Base-by-base conservation (phyloP, 2,888 invertebrate species). In the Quadriops clusia region DNA sequence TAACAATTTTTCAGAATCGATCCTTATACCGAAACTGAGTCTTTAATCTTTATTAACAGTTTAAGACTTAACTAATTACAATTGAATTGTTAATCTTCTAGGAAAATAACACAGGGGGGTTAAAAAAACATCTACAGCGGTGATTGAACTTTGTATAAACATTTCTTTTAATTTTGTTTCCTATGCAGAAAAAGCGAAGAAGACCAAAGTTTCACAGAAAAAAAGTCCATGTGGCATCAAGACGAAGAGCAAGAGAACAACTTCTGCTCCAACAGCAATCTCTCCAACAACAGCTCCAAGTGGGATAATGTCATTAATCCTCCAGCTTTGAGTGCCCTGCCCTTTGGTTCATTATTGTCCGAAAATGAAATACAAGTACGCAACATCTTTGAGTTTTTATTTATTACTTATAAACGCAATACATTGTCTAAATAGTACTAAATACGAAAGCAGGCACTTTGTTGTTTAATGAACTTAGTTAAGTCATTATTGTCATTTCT, bases 201-300 rank as follows among this genome's bases (percentile, higher is more conserved):
- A 70, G 73, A 63, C 74, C 79, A 66, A 80, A 79, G 65, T 84
- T 86, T 72, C 76, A 83, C 67, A 72, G 84, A 72, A 77, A 81
- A 71, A 87, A 87, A 67, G 75, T 82, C 64, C 85, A 85, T 65
- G 79, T 77, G 65, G 79, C 81, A 67, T 71, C 77, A 61, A 56
- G 63, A 54, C 58, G 65, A 50, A 46, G 74, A 67, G 67, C 72
- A 61, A 64, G 69, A 57, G 56, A 71, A 67, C 66, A 65, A 56
- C 56, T 67, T 54, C 61, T 49, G 9, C 53, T 55, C 40, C 52
- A 53, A 38, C 52, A 54, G 37, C 58, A 67, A 52, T 64, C 66
- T 45, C 44, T 65, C 39, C 40, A 61, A 53, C 61, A 70, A 68
- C 59, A 47, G 36, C n/a, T n/a, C n/a, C 45, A 51, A 36, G 46